Conservation (phyloP, 1,140 invertebrate species). For the Drosophila ogumai region DNA sequence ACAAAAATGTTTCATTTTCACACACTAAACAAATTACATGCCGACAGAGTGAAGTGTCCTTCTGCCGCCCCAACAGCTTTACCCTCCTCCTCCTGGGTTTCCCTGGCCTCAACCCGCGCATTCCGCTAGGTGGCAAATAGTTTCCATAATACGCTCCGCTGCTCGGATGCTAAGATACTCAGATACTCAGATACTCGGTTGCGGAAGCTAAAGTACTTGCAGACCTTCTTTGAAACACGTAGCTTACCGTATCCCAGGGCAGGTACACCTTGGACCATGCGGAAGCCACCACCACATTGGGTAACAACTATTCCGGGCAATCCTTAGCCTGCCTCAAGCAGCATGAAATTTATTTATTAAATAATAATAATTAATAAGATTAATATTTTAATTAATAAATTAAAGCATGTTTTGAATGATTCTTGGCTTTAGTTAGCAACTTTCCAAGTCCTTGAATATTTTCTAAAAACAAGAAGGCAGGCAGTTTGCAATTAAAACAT, state of each 20-base stretch:
- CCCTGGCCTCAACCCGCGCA: slow-evolving; percentile 14
- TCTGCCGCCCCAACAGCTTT: slow-evolving; percentile 1
- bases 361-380: too few relatives aligned
- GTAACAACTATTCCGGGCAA: neutral
- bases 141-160: slow-evolving; percentile 58
- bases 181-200: neutral
- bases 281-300: slow-evolving; percentile 4
- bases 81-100: neutral
- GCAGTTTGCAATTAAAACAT: too few relatives aligned
- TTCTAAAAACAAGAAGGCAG: neutral
- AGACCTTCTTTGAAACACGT: neutral
- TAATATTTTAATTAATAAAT: too few relatives aligned
- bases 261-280: neutral
- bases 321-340: neutral
- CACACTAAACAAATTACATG: slow-evolving; percentile 82
- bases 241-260: neutral
- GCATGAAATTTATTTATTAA: too few relatives aligned
- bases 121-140: slow-evolving; percentile 69
- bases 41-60: slow-evolving; percentile 60
- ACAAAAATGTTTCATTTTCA: slow-evolving; percentile 81
- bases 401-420: too few relatives aligned
- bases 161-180: slow-evolving; percentile 5
- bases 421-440: too few relatives aligned
- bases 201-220: neutral
- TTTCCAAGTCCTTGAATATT: neutral